Evolutionary conservation across 2,797 vertebrate genomes (phyloP), one percentile per base, ranked within the genome.

Genomic region (Mastacembelus armatus): DNA sequence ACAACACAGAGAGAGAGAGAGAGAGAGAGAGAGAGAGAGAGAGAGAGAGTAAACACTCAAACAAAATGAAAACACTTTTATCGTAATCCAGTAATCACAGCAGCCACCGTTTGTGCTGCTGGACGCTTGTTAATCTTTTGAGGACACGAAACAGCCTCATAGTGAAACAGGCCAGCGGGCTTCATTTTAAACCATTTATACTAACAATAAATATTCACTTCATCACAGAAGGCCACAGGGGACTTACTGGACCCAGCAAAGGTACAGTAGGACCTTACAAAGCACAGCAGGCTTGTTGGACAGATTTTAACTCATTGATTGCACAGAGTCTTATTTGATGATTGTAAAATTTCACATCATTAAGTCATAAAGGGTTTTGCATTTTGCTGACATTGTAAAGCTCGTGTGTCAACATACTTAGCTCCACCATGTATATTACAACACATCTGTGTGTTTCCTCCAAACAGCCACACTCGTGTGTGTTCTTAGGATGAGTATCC

Each of bases 101-200:
- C 33, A 49, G 35, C 30, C 19, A 24, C 22, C 61, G 56, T 60
- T 45, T 38, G 47, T 19, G n/a, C 51, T 51, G 39, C 2, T 15
- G 61, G 32, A 62, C 55, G 66, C 58, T 61, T 62, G 52, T 78
- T 80, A 56, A 65, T 79, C 63, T 51, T 72, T 66, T 45, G 10
- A 58, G 22, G 40, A 64, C 44, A 71, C 50, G 66, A 61, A 45
- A 18, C 35, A 11, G 50, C 38, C 7, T 19, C 14, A 3, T 19
- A 55, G 16, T 24, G 18, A 74, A 69, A 45, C 22, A 15, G 35
- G 39, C n/a, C 35, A 30, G 27, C 29, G n/a, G 33, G 40, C 27
- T 74, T 48, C 2, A 30, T 74, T 69, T 44, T 45, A 32, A 18
- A 22, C 30, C 14, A 5, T 51, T 62, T 30, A 2, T 33, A 47